Percentiles rank a stretch among this genome's conserved stretches.
phyloP scores from a whole-genome alignment of 37 sponge, comb jelly and placozoan species.

The Spongilla lacustris region DNA sequence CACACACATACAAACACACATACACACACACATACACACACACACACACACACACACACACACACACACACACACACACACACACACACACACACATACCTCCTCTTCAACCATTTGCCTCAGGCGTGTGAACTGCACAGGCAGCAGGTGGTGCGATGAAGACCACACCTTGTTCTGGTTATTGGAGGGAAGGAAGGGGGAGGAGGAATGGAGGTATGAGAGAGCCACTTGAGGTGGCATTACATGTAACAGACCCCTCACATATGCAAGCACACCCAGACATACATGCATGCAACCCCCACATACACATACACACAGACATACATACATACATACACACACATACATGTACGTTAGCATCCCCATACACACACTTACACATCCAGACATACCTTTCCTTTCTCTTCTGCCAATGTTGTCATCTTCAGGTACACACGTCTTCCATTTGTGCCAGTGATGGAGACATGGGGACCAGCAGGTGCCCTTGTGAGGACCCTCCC shows the following conservation, averaged over 20 bases:
- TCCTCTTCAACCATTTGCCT: not conserved
- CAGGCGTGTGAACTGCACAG: not conserved
- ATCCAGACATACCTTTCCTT: not conserved
- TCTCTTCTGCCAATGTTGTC: not conserved
- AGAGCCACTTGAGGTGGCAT: no score
- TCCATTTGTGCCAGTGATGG: slow-evolving; percentile 73
- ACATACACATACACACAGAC: not conserved
- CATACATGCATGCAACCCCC: not conserved
- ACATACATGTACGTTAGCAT: not conserved
- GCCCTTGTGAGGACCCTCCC: slow-evolving; percentile 54
- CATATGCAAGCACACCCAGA: not conserved
- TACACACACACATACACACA: not conserved
- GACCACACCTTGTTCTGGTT: not conserved
- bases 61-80: not conserved
- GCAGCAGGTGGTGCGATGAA: not conserved
- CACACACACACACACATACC: not conserved
- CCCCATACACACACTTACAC: slow-evolving; percentile 2
- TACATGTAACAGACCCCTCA: not conserved
- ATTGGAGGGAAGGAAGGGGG: not conserved
- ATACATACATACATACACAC: not conserved
- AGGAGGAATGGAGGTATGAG: not conserved
- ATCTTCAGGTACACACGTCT: slow-evolving; percentile 61
- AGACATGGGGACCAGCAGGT: slow-evolving; percentile 54
- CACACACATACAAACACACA: not conserved
- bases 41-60: not conserved